Conservation (phyloP, 2,888 invertebrate species). For the Nephrotoma guestfalica region DNA sequence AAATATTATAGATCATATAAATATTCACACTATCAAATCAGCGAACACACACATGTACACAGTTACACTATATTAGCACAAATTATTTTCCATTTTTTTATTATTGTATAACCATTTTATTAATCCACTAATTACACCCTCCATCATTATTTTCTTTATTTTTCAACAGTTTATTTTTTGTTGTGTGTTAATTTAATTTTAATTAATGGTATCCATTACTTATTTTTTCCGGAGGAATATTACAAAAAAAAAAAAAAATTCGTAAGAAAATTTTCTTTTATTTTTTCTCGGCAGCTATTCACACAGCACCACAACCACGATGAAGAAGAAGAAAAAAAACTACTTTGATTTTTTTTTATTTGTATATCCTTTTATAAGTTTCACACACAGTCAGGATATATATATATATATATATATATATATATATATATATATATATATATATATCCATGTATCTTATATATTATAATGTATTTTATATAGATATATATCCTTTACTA, state of each 20-base stretch:
- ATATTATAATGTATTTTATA: neutral
- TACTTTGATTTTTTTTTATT: neutral
- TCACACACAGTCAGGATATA: neutral
- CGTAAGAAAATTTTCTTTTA: neutral
- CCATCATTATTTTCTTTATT: conserved; percentile 11
- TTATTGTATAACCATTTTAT: neutral
- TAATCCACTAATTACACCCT: conserved; percentile 18
- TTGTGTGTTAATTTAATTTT: neutral
- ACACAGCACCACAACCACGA: neutral
- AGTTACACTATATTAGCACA: neutral
- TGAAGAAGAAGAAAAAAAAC: neutral
- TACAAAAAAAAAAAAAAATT: neutral
- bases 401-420: neutral
- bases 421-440: neutral
- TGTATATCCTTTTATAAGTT: neutral
- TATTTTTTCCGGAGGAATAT: neutral
- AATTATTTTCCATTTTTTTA: conserved; percentile 3
- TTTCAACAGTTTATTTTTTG: neutral
- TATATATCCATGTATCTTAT: neutral
- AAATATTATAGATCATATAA: neutral
- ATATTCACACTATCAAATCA: neutral
- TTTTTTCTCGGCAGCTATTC: neutral
- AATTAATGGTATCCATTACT: neutral
- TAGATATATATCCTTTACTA: neutral
- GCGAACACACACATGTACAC: neutral